phyloP scores from a whole-genome alignment of 2,113 vertebrate genomes.

The Heterotilapia buettikoferi region DNA sequence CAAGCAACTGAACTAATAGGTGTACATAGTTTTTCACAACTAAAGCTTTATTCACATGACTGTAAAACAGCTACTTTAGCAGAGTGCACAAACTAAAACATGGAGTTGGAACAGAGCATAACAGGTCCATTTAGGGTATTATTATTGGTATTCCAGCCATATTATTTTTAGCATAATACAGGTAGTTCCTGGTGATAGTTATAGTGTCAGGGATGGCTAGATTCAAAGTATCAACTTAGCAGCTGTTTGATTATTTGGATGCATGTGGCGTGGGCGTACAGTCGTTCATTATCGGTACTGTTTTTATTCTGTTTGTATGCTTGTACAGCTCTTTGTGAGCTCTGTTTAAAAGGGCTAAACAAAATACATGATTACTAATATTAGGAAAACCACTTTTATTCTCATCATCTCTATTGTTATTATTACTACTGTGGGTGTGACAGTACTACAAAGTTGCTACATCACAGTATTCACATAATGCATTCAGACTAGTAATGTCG shows the following conservation, averaged over 20 bases:
- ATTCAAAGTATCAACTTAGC: neutral
- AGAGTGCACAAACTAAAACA: neutral
- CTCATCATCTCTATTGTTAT: neutral
- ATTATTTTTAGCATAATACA: neutral
- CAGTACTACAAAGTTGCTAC: neutral
- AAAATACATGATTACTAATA: neutral
- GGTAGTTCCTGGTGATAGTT: neutral
- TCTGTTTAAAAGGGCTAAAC: neutral
- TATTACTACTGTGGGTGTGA: neutral
- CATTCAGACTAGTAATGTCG: neutral
- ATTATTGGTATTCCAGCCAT: neutral
- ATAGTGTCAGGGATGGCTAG: neutral
- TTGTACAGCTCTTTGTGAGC: neutral
- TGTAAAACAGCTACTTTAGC: neutral
- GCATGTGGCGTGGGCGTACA: neutral
- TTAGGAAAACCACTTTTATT: neutral
- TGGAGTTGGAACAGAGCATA: neutral
- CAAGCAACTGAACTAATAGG: neutral
- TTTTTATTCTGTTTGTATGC: neutral
- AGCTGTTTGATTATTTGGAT: neutral
- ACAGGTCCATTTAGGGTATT: neutral
- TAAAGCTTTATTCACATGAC: neutral
- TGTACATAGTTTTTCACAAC: neutral
- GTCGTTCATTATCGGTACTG: neutral
- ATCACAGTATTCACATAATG: neutral